phyloP scores from a whole-genome alignment of 2,113 vertebrate species.

The Girardinichthys multiradiatus region DNA sequence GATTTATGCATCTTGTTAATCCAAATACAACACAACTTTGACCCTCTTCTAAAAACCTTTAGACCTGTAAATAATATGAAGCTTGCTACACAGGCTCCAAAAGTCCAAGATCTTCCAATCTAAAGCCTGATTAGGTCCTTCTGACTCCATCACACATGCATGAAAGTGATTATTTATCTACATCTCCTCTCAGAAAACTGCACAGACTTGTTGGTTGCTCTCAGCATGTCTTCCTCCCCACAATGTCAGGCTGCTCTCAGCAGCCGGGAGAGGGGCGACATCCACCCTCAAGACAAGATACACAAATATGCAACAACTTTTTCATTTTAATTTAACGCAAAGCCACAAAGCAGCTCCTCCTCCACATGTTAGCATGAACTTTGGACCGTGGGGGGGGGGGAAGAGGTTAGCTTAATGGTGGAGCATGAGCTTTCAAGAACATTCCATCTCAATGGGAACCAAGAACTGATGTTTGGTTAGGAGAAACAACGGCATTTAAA shows the following conservation, averaged over 20 bases:
- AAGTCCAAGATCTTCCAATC: neutral
- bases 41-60: neutral
- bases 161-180: neutral
- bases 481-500: conserved; percentile 52
- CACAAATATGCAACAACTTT: conserved; percentile 56
- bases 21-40: neutral
- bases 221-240: conserved; percentile 31
- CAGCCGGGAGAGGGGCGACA: conserved; percentile 52
- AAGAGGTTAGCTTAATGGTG: conserved; percentile 55
- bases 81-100: conserved; percentile 2
- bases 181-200: conserved; percentile 4
- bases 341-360: conserved; percentile 47
- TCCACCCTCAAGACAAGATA: conserved; percentile 35
- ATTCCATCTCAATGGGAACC: conserved; percentile 69
- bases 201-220: conserved; percentile 66
- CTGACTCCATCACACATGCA: conserved; percentile 7
- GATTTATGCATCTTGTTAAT: neutral
- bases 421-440: conserved; percentile 63
- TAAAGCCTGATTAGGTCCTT: neutral
- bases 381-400: conserved; percentile 55
- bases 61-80: conserved; percentile 9
- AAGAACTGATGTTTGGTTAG: conserved; percentile 53
- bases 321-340: conserved; percentile 40
- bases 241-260: conserved; percentile 55
- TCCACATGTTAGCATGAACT: conserved; percentile 59